A percentile compares a stretch with the other conserved stretches of the same genome.
Conservation (phyloP, 2,888 invertebrate species). For the Neoascia interrupta region DNA sequence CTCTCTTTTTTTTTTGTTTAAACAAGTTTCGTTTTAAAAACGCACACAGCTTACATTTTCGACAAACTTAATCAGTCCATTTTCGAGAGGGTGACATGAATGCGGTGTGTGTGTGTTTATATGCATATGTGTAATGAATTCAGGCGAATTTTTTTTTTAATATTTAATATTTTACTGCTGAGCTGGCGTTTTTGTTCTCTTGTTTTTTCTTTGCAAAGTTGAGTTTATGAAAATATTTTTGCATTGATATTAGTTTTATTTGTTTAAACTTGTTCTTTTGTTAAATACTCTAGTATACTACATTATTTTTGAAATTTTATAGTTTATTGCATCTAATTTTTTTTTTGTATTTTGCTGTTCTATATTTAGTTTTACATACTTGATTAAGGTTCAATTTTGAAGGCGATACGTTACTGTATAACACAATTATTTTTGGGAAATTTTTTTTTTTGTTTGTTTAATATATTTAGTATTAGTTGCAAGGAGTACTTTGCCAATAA, state of each 20-base stretch:
- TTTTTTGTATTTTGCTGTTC: conserved; percentile 34
- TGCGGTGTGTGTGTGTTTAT: conserved; percentile 7
- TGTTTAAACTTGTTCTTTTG: neutral
- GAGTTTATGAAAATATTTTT: conserved; percentile 55
- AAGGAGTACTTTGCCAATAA: conserved; percentile 19
- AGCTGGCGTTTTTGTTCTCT: conserved; percentile 15
- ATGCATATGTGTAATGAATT: conserved; percentile 43
- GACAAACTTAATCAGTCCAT: conserved; percentile 39
- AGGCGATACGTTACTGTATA: conserved; percentile 62
- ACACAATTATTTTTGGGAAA: conserved; percentile 37
- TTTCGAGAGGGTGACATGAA: conserved; percentile 40
- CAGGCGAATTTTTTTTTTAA: conserved; percentile 13
- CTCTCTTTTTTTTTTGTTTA: neutral
- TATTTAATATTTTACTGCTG: too few relatives aligned
- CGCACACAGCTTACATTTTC: neutral
- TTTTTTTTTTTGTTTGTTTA: conserved; percentile 16
- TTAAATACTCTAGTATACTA: conserved; percentile 21
- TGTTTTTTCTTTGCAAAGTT: conserved; percentile 4
- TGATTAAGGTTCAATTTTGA: conserved; percentile 60
- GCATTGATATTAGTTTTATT: conserved; percentile 44
- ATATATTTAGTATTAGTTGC: conserved; percentile 8
- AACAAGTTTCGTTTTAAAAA: conserved; percentile 13
- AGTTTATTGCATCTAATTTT: conserved; percentile 14
- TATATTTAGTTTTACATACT: conserved; percentile 52
- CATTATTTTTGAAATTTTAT: conserved; percentile 9